Conservation (phyloP, 2,113 vertebrate species). For the Alectura lathami region DNA sequence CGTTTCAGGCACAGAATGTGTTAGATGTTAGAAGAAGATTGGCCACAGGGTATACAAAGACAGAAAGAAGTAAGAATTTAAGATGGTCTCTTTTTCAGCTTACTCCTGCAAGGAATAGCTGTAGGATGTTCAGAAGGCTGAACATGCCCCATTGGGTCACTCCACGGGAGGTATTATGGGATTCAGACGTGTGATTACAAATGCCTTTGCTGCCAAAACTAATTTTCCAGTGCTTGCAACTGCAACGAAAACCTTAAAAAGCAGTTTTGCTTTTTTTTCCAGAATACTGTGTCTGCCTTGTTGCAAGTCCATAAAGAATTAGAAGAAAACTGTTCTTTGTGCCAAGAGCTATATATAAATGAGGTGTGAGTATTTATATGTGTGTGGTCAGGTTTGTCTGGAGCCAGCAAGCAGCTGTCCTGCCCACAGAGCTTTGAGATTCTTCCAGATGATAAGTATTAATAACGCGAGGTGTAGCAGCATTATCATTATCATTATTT, state of each 20-base stretch:
- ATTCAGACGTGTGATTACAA: neutral
- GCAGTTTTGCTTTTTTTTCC: neutral
- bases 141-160: neutral
- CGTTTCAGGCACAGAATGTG: neutral
- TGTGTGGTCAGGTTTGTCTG: neutral
- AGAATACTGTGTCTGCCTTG: neutral
- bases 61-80: neutral
- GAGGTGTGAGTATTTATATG: neutral
- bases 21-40: neutral
- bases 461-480: neutral
- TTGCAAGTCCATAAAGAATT: neutral
- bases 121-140: neutral
- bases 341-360: neutral
- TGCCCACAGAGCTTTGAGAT: neutral
- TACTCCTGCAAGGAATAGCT: neutral
- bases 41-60: neutral
- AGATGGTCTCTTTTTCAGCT: neutral
- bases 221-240: neutral
- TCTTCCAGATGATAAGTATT: neutral
- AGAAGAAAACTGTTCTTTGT: neutral
- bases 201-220: neutral
- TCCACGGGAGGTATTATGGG: neutral
- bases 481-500: neutral
- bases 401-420: neutral
- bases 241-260: constrained; percentile 16